Evolutionary conservation across 2,797 vertebrate genomes (phyloP), one percentile per base, ranked within the genome.

Genomic region (Enteromius unitaeniatus): DNA sequence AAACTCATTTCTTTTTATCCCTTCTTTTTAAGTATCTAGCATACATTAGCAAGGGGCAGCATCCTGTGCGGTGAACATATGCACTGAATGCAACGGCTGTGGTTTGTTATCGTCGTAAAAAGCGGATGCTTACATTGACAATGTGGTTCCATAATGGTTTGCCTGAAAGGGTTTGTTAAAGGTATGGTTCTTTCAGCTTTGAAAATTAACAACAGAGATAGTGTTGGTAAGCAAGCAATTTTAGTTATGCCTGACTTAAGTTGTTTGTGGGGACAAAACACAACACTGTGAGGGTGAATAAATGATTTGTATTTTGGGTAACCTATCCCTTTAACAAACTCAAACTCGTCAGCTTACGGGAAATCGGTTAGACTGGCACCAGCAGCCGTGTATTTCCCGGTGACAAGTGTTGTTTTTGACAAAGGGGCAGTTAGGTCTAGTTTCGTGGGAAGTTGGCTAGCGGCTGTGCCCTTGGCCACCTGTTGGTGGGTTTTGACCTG

Each of bases 321-420:
- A 19, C 1, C 45, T 26, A 28, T 31, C 14, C 15, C 69, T 72
- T 72, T 55, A 75, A 34, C 9, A 1, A 65, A 15, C 8, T 53
- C 7, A 65, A 75, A 64, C 13, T 40, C 21, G 21, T 64, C 28
- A 47, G 49, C 2, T 80, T 31, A 28, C 21, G n/a, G n/a, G 53
- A 15, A 31, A 37, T 17, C 6, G 73, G 17, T 51, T 40, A 23
- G 45, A 47, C 37, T 0, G 37, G 40, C 6, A 37, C 11, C 5
- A 15, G 42, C 42, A 75, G 58, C 28, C 21, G n/a, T 65, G 80
- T 65, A 21, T 51, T n/a, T 28, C 13, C 15, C 0, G 4, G 23
- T 47, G 65, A 83, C 74, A 78, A 65, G 82, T 83, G 65, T 70
- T 23, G 26, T 42, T 70, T 19, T 53, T 34, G 28, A 78, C 51